Base-by-base conservation (phyloP, 2,888 invertebrate genomes). In the Ormyrus labotus region DNA sequence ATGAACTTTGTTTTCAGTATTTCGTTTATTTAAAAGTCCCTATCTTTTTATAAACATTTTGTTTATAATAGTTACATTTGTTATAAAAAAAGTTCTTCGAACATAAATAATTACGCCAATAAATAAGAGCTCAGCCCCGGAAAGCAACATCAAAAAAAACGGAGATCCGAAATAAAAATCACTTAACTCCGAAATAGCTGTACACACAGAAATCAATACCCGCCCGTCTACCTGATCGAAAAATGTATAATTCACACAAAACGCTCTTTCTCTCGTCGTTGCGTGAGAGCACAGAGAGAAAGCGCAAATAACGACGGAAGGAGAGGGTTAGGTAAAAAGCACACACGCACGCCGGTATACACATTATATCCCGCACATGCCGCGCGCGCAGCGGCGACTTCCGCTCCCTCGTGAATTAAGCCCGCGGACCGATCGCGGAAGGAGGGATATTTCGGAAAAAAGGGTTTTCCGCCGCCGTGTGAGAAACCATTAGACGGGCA, bases 401-500 rank as follows among this genome's bases (percentile, higher is more conserved):
- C 51, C 19, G 19, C 34, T 34, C 34, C 34, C 34, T 34, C 34
- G 6, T 69, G 63, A 79, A 74, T 74, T 79, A 73, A 74, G 50
- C 71, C n/a, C 2, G 34, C 61, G 64, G 63, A 68, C 68, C 55
- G 67, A 78, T 78, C 72, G 48, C 11, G 34, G 9, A 47, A 34
- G 45, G 61, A 47, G 34, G 47, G 55, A 67, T 51, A 79, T 82
- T 79, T 79, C 45, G 63, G 69, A 82, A 76, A 81, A 82, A 82
- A 80, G 82, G 82, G 82, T 82, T 82, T 82, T 82, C 82, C 82
- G 74, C 73, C 45, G 45, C 60, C 57, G 68, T 80, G 82, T 80
- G 80, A 82, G 82, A 82, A 82, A 82, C 80, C 78, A 82, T 80
- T 82, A 80, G 82, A 82, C 68, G 74, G 19, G 13, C 78, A 78